Conservation (phyloP, 2,113 vertebrate species). For the Microtus ochrogaster region DNA sequence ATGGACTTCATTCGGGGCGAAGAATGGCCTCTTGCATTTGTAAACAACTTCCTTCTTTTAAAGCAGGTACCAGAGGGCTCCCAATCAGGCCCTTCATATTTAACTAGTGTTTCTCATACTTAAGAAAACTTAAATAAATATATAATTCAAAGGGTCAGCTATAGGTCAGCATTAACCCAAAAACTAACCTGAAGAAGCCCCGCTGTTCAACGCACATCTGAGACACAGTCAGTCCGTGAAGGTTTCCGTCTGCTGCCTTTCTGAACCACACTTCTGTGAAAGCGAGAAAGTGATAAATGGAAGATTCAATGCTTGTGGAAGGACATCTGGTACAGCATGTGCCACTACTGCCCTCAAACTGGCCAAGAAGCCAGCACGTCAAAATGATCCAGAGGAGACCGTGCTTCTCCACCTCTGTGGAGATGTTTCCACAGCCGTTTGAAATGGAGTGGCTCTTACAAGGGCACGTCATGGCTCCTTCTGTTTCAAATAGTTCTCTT, state of each 20-base stretch:
- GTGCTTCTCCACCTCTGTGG: neutral
- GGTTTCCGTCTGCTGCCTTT: neutral
- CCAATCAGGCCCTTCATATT: neutral
- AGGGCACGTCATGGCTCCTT: neutral
- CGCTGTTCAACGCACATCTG: neutral
- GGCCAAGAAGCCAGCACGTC: neutral
- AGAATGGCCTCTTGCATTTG: neutral
- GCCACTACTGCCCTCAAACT: neutral
- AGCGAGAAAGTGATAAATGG: neutral
- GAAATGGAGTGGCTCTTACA: slow-evolving; percentile 32
- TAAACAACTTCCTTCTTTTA: slow-evolving; percentile 11
- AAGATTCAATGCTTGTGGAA: fast-evolving
- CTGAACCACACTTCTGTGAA: neutral
- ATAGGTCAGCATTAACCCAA: neutral
- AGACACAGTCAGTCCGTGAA: neutral
- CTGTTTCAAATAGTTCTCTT: slow-evolving; percentile 33
- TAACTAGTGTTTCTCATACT: neutral
- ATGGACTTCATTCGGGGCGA: neutral
- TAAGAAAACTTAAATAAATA: neutral
- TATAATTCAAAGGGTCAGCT: neutral
- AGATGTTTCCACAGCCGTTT: neutral
- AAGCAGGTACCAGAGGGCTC: neutral
- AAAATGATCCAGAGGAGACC: neutral
- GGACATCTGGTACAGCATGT: fast-evolving
- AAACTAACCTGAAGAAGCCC: neutral